A percentile compares a stretch with the other conserved stretches of the same genome.
Evolutionary conservation across 2,888 invertebrate genomes (phyloP).

Genomic region (Drosophila kanekoi): DNA sequence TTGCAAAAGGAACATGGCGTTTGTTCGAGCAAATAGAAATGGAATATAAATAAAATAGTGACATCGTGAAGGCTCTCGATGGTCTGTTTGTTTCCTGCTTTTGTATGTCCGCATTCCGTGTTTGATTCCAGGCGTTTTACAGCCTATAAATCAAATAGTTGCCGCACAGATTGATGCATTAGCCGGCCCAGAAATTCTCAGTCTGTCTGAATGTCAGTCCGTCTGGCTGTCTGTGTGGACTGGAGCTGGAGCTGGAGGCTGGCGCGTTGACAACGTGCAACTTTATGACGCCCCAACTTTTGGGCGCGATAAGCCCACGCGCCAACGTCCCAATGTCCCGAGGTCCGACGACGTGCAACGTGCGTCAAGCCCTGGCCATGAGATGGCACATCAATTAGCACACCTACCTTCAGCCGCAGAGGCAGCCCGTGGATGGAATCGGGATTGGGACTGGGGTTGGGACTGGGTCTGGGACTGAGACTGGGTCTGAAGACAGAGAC

Average conservation of each 20-base stretch:
- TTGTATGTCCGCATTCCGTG: conserved; percentile 44
- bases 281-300: conserved; percentile 76
- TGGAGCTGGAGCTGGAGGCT: conserved; percentile 20
- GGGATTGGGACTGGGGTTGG: not conserved
- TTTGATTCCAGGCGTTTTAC: conserved; percentile 47
- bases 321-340: conserved; percentile 39
- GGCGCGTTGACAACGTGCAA: conserved; percentile 71
- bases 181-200: conserved; percentile 49
- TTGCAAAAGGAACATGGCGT: not conserved
- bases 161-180: conserved; percentile 78
- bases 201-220: conserved; percentile 14
- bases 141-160: conserved; percentile 72
- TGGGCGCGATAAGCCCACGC: conserved; percentile 76
- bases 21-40: not conserved
- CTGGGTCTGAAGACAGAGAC: conserved; percentile 9
- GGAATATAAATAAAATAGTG: not conserved
- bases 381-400: conserved; percentile 78
- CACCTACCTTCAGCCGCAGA: conserved; percentile 59
- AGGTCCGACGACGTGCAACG: conserved; percentile 39
- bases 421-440: not conserved
- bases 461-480: not conserved
- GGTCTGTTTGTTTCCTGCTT: conserved; percentile 34
- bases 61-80: not conserved
- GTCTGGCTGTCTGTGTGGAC: conserved; percentile 14
- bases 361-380: conserved; percentile 56